phyloP scores from a whole-genome alignment of 2,113 vertebrate genomes.

The Coryphaenoides rupestris region DNA sequence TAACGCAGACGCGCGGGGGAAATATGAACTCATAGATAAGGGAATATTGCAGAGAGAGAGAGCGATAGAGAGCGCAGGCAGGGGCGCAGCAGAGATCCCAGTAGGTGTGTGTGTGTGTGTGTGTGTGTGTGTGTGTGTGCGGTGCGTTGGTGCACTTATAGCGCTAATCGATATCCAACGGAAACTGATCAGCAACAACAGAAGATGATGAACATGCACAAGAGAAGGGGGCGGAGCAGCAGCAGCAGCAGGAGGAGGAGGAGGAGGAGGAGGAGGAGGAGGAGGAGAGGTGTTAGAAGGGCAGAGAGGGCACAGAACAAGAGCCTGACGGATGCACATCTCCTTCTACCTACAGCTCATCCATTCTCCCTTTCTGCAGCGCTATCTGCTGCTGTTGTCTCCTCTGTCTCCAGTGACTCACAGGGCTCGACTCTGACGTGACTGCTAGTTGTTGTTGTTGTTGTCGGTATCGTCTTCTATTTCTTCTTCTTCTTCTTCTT shows the following conservation, averaged over 20 bases:
- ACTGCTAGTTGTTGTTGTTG: no score
- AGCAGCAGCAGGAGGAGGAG: neutral
- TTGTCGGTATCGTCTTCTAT: no score
- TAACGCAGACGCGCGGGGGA: no score
- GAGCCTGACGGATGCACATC: no score
- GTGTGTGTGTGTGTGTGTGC: neutral
- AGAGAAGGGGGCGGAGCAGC: neutral
- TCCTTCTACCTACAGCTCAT: no score
- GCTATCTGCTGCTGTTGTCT: no score
- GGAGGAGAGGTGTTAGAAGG: neutral
- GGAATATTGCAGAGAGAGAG: neutral
- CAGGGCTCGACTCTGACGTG: no score
- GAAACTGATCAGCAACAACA: slow-evolving; percentile 54
- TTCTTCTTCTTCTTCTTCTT: no score
- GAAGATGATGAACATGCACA: slow-evolving; percentile 33
- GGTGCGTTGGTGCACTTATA: slow-evolving; percentile 34
- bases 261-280: neutral
- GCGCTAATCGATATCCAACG: slow-evolving; percentile 53
- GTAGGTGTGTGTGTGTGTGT: neutral
- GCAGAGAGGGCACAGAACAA: neutral
- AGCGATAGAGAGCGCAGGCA: neutral
- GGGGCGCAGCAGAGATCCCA: neutral
- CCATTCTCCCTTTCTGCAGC: no score
- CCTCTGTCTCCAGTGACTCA: no score
- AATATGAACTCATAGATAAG: no score